These are phyloP conservation scores for Belonocnema kinseyi DNA, from an alignment of 1,140 invertebrate species.

Conservation along the genomic window DNA sequence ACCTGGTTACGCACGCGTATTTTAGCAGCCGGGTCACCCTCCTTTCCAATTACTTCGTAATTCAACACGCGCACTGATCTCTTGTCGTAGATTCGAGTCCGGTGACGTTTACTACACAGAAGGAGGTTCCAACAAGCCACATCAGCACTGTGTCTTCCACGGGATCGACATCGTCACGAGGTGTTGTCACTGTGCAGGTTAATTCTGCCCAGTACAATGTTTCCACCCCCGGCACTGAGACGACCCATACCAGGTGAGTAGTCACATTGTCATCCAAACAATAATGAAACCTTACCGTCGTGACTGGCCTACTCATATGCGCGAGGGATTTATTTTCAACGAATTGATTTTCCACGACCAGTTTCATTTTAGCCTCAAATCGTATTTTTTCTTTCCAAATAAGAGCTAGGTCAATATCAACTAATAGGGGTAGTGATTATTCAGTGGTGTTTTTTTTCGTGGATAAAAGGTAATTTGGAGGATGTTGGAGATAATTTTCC, in stretches of 20 bases:
- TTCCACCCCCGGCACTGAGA: constrained; percentile 65
- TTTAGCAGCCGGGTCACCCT: constrained; percentile 27
- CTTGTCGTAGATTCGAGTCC: constrained; percentile 65
- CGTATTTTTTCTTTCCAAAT: too few relatives aligned
- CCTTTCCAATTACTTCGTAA: constrained; percentile 26
- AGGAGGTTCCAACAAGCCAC: constrained; percentile 66
- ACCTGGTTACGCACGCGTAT: constrained; percentile 56
- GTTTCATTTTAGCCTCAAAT: not conserved
- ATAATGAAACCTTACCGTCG: constrained; percentile 12
- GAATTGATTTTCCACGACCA: not conserved
- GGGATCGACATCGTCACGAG: constrained; percentile 63
- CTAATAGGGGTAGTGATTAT: too few relatives aligned
- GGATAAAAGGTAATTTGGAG: too few relatives aligned
- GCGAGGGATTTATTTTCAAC: constrained; percentile 21
- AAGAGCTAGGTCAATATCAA: too few relatives aligned
- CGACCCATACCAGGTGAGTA: constrained; percentile 66
- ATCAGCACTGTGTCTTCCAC: constrained; percentile 50
- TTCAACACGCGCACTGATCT: constrained; percentile 46
- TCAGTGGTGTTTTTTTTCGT: too few relatives aligned
- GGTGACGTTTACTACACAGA: constrained; percentile 67
- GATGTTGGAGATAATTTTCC: too few relatives aligned
- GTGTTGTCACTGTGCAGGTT: constrained; percentile 55
- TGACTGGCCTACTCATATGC: not conserved
- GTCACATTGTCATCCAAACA: constrained; percentile 33
- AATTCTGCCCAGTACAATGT: constrained; percentile 68